Evolutionary conservation across 2,113 vertebrate genomes (phyloP), one percentile per base, ranked within the genome.

Genomic region (Amphiprion ocellaris): DNA sequence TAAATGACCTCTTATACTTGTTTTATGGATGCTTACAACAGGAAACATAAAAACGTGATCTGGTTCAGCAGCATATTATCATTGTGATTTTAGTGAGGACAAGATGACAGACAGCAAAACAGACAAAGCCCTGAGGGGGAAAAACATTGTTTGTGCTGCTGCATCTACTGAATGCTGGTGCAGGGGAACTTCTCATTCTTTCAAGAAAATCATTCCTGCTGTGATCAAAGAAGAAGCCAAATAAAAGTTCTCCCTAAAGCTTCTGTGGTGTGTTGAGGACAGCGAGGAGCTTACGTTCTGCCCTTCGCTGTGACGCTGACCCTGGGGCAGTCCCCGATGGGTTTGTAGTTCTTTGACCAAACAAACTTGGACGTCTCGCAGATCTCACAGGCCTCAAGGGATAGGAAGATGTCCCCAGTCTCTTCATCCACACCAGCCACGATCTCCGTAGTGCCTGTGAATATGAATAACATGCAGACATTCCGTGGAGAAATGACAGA

Each of bases 281-380:
- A 10, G 15, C 5, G 2, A 50, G 11, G 10, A 28, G 91, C 96
- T 93, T 93, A 99, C 98, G 93, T 93, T 73, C 94, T 94, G 85
- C 96, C 97, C 71, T 92, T 90, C 0, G 94, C 74, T 68, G 96
- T 91, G 15, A 94, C 77, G 9, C 82, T 68, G 56, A 96, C 96
- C 11, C 94, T 95, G 53, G 94, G 84, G 19, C 89, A 89, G 6
- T 97, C 96, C 0, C 83, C 82, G 1, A 99, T 92, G 60, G 95
- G 91, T 82, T 97, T 96, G 69, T 99, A 99, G 15, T 96, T 96
- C 94, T 97, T 99, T 16, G 96, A 96, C 98, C 98, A 99, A 0
- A 89, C 81, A 82, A 98, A 99, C 69, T 95, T 90, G 28, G 98
- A 99, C 3, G 93, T 96, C 19, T 97, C 96, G 0, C 95, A 94